These are phyloP conservation scores for Cantharis rustica DNA, from an alignment of 2,888 invertebrate species.

Conservation along the genomic window DNA sequence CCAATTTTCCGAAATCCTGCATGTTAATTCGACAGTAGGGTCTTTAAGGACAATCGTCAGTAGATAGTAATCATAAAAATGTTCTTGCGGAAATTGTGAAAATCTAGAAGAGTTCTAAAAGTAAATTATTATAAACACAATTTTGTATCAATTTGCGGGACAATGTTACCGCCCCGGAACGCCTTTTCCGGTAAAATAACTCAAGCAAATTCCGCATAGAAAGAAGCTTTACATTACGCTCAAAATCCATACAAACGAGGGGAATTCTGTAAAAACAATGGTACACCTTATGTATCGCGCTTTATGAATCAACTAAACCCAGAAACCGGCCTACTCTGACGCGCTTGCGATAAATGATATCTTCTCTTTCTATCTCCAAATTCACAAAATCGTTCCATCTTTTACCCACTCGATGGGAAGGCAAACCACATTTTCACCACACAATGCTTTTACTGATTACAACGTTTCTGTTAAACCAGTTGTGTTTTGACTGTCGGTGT, in stretches of 20 bases:
- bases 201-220: conserved; percentile 35
- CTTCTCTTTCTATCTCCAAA: conserved; percentile 28
- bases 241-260: conserved; percentile 33
- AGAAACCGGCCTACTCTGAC: conserved; percentile 45
- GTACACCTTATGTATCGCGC: conserved; percentile 47
- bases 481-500: conserved; percentile 37
- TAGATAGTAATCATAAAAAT: neutral
- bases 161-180: conserved; percentile 38
- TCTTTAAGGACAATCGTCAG: neutral
- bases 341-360: conserved; percentile 40
- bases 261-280: conserved; percentile 43
- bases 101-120: neutral
- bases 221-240: conserved; percentile 32
- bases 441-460: conserved; percentile 39
- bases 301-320: conserved; percentile 46
- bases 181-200: conserved; percentile 39
- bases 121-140: conserved; percentile 19
- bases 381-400: conserved; percentile 23
- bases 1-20: neutral
- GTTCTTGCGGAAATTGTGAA: neutral
- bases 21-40: neutral
- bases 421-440: conserved; percentile 46
- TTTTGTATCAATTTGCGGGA: conserved; percentile 40
- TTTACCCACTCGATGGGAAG: conserved; percentile 42
- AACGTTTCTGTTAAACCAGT: conserved; percentile 37